Evolutionary conservation across 1,140 invertebrate species (phyloP).

Genomic region (Drosophila suzukii): DNA sequence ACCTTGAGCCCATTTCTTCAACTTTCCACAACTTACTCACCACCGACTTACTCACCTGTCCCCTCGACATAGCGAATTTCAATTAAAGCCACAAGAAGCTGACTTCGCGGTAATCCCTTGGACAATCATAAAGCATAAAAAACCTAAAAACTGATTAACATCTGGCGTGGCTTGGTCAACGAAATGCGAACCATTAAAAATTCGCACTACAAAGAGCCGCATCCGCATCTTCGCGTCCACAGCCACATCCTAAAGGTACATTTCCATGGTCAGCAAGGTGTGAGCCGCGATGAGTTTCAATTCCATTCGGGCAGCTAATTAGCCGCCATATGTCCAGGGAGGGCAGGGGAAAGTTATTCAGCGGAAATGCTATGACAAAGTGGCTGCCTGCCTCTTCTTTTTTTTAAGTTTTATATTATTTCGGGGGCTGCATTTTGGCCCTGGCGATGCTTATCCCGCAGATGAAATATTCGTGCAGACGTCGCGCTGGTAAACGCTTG

Average conservation of each 20-base stretch:
- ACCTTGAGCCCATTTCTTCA: slow-evolving; percentile 30
- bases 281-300: slow-evolving; percentile 75
- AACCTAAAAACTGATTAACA: slow-evolving; percentile 55
- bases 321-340: slow-evolving; percentile 46
- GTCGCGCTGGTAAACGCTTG: slow-evolving; percentile 78
- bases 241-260: slow-evolving; percentile 18
- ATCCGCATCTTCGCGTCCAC: slow-evolving; percentile 42
- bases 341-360: slow-evolving; percentile 24
- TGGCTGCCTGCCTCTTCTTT: slow-evolving; percentile 55
- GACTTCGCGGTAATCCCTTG: slow-evolving; percentile 40
- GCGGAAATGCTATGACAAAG: slow-evolving; percentile 82
- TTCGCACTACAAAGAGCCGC: slow-evolving; percentile 74
- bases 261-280: slow-evolving; percentile 53
- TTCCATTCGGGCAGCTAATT: slow-evolving; percentile 83
- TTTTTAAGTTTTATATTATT: slow-evolving; percentile 32
- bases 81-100: slow-evolving; percentile 62
- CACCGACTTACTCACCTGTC: slow-evolving; percentile 40
- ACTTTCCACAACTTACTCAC: slow-evolving; percentile 53
- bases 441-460: slow-evolving; percentile 65
- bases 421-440: slow-evolving; percentile 50
- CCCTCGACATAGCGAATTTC: slow-evolving; percentile 52
- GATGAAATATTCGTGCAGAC: slow-evolving; percentile 77
- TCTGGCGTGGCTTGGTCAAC: slow-evolving; percentile 38
- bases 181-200: slow-evolving; percentile 74
- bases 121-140: slow-evolving; percentile 73